Conservation (phyloP, 1,140 invertebrate species). For the Agraylea sexmaculata region DNA sequence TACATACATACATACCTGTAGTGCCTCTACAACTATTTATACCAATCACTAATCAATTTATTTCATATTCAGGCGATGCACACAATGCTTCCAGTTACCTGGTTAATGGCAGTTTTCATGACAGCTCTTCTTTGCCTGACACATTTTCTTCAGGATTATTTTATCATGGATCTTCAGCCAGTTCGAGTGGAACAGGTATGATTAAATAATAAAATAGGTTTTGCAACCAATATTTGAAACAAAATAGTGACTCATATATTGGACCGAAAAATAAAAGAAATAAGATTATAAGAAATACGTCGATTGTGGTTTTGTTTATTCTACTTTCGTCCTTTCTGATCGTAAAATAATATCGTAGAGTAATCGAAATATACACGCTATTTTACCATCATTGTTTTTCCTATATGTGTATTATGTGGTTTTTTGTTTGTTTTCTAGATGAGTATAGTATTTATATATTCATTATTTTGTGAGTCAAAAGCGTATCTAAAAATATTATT, state of each 20-base stretch:
- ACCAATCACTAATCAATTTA: no score
- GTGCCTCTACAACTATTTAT: no score
- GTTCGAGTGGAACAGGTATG: not conserved
- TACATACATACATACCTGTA: no score
- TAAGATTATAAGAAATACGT: no score
- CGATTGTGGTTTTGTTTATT: no score
- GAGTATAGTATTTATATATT: not conserved
- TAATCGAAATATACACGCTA: no score
- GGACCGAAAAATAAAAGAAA: not conserved
- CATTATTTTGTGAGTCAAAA: not conserved
- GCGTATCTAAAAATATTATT: no score
- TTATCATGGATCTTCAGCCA: no score
- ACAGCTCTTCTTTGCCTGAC: slow-evolving; percentile 45
- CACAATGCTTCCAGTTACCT: slow-evolving; percentile 57
- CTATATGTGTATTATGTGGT: not conserved
- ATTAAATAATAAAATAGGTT: not conserved
- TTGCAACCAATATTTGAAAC: not conserved
- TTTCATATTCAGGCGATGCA: slow-evolving; percentile 45
- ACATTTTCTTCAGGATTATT: no score
- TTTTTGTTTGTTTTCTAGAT: not conserved
- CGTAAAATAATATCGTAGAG: no score
- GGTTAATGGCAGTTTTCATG: slow-evolving; percentile 46
- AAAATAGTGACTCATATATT: not conserved
- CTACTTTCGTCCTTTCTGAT: no score
- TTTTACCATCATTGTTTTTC: no score